Evolutionary conservation across 2,888 invertebrate genomes (phyloP).

Genomic region (Harpagoxenus sublaevis): DNA sequence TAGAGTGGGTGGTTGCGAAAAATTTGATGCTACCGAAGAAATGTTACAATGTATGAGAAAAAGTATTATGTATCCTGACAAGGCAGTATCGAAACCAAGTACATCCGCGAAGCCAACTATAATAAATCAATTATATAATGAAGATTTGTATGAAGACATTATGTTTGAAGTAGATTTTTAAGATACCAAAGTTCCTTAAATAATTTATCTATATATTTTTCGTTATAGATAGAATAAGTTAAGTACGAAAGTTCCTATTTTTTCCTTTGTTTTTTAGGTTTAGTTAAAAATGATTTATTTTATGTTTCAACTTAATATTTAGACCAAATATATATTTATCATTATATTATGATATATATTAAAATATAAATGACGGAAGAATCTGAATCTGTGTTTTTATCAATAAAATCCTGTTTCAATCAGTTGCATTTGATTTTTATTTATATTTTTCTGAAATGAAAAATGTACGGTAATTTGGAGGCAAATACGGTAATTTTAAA

Average conservation of each 20-base stretch:
- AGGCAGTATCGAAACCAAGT: not conserved
- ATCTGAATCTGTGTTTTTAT: not conserved
- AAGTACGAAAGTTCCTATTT: not conserved
- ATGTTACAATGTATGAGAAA: not conserved
- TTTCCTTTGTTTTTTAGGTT: not conserved
- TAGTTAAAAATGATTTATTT: too few relatives aligned
- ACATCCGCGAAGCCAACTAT: not conserved
- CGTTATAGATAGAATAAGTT: not conserved
- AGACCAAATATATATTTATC: too few relatives aligned
- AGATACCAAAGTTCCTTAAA: not conserved
- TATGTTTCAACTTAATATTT: not conserved
- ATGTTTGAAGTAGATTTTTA: not conserved
- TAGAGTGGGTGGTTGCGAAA: not conserved
- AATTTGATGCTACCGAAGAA: not conserved
- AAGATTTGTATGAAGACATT: slow-evolving; percentile 1
- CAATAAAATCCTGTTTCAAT: too few relatives aligned
- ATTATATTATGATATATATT: too few relatives aligned
- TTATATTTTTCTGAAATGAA: too few relatives aligned
- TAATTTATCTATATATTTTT: too few relatives aligned
- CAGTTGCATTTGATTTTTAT: too few relatives aligned
- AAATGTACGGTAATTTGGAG: too few relatives aligned
- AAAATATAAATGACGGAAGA: too few relatives aligned
- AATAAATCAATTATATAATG: slow-evolving; percentile 5
- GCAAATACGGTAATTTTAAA: not conserved
- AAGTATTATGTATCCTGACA: not conserved